Conservation (phyloP, 2,888 invertebrate species). For the Bembecia ichneumoniformis region DNA sequence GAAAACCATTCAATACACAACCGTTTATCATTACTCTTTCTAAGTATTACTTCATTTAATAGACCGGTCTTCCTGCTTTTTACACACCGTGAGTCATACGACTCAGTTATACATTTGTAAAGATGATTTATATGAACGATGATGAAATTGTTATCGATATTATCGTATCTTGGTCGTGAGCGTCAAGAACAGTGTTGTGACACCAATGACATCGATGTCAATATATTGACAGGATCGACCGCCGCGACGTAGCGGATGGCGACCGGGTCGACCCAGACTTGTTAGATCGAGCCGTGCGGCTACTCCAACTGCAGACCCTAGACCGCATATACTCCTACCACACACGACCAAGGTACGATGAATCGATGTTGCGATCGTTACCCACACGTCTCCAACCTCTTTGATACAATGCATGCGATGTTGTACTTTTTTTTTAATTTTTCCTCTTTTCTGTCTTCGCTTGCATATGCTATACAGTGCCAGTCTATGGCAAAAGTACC, state of each 20-base stretch:
- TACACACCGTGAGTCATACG: too few relatives aligned
- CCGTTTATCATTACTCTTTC: too few relatives aligned
- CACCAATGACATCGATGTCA: conserved; percentile 51
- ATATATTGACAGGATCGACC: conserved; percentile 69
- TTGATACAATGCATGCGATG: too few relatives aligned
- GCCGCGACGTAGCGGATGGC: conserved; percentile 57
- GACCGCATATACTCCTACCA: conserved; percentile 74
- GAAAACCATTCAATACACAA: too few relatives aligned
- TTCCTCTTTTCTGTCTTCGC: too few relatives aligned
- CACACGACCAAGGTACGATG: conserved; percentile 72
- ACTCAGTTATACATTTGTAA: too few relatives aligned
- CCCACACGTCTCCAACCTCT: background rate
- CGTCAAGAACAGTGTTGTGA: conserved; percentile 32
- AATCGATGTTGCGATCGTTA: conserved; percentile 5
- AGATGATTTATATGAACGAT: too few relatives aligned
- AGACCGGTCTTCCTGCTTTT: too few relatives aligned
- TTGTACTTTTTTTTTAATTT: too few relatives aligned
- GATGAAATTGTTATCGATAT: background rate
- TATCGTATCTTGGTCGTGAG: conserved; percentile 52
- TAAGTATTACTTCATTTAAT: too few relatives aligned
- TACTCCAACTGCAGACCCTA: conserved; percentile 70
- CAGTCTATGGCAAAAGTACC: too few relatives aligned
- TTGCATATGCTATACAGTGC: too few relatives aligned
- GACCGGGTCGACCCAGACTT: conserved; percentile 62
- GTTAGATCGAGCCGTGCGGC: conserved; percentile 70